Base-by-base conservation (phyloP, 1,140 invertebrate genomes). In the Hypothenemus hampei region DNA sequence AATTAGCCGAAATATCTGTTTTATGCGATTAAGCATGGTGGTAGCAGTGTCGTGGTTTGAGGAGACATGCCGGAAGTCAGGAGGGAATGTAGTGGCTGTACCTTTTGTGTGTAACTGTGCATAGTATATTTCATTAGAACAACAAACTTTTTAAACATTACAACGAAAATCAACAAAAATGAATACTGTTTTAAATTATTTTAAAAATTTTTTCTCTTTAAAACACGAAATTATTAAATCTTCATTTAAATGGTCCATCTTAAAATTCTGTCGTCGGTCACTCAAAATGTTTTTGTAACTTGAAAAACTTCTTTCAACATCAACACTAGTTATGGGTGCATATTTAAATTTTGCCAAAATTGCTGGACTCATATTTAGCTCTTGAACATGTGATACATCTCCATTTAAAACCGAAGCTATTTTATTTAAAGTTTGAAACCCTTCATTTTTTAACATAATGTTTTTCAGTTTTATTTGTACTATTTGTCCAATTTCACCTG, bases 251-350 rank as follows among this genome's bases (percentile, higher is more conserved):
- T 37, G 35, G 0, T 37, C 35, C 8, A 37, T 15, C 10, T 7
- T 29, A 29, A 6, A 29, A 29, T 11, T 29, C 24, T 29, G 24
- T 5, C 26, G 6, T 29, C 5, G 11, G 1, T 37, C 36, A 37
- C 40, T 43, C 8, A 43, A 15, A 22, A 54, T 54, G 16, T 46
- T 26, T 54, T 54, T 46, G 31, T 49, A 46, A 31, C n/a, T 48
- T 4, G 51, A 54, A 54, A 54, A 54, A 46, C 51, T 54, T 29
- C 23, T 46, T 47, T 54, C 51, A 24, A 54, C 51, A 20, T 35
- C 51, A 11, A 46, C 41, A 33, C 21, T 49, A 10, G 51, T 54
- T 19, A 46, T 54, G 11, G 51, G 40, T 35, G 51, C 40, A 54
- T 29, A 49, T 54, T 35, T 54, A 47, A 33, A 46, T 48, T 29